These are phyloP conservation scores for Rhinella marina DNA, from an alignment of 2,797 vertebrate genomes.

Conservation along the genomic window DNA sequence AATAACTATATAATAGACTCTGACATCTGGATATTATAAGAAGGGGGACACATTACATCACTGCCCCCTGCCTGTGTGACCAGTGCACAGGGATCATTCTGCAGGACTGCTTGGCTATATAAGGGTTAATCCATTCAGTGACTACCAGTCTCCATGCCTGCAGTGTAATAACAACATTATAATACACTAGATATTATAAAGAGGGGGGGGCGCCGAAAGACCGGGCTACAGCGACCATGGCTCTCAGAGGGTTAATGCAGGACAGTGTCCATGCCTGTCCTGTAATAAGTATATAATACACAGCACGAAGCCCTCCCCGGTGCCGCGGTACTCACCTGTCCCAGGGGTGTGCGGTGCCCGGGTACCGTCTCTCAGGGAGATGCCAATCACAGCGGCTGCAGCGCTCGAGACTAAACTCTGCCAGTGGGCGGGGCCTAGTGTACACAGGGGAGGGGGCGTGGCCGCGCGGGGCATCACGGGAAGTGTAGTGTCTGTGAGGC, in stretches of 20 bases:
- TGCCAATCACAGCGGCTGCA: conserved; percentile 6
- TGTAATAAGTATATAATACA: background rate
- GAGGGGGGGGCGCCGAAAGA: too few relatives aligned
- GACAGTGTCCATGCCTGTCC: fast-evolving
- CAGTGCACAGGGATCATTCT: background rate
- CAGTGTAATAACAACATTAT: background rate
- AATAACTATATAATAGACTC: background rate
- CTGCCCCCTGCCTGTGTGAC: background rate
- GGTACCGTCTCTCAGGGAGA: background rate
- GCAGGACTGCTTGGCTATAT: background rate
- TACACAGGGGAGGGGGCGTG: background rate
- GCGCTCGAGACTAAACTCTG: conserved; percentile 22
- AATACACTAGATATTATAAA: too few relatives aligned
- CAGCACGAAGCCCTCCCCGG: background rate
- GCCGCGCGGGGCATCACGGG: conserved; percentile 36
- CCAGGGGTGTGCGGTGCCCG: conserved; percentile 10
- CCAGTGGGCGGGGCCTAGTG: background rate
- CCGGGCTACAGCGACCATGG: background rate
- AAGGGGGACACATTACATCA: background rate
- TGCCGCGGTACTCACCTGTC: conserved; percentile 7
- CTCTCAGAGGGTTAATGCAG: background rate
- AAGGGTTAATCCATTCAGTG: background rate
- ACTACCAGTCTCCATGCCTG: background rate
- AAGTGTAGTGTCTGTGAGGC: conserved; percentile 2
- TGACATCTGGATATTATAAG: background rate